Evolutionary conservation across 2,113 vertebrate species (phyloP).

Genomic region (Nothobranchius furzeri): DNA sequence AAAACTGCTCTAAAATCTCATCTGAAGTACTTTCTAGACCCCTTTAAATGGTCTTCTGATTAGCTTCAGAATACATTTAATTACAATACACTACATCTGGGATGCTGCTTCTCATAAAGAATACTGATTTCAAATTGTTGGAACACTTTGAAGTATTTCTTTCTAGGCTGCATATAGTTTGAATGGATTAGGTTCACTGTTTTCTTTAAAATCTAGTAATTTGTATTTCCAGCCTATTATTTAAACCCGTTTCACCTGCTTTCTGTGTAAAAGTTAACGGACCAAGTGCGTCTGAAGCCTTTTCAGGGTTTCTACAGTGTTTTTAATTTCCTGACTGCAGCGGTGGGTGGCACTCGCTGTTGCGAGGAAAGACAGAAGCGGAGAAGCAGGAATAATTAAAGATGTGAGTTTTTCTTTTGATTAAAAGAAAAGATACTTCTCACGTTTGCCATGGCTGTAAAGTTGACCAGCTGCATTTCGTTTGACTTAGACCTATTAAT

Average conservation of each 20-base stretch:
- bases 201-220: neutral
- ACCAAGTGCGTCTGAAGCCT: slow-evolving; percentile 23
- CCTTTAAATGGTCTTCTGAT: slow-evolving; percentile 13
- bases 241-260: slow-evolving; percentile 19
- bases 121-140: slow-evolving; percentile 14
- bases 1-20: slow-evolving; percentile 13
- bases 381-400: neutral
- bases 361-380: slow-evolving; percentile 6
- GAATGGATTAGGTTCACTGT: slow-evolving; percentile 15
- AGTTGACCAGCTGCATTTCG: slow-evolving; percentile 17
- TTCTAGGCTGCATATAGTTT: slow-evolving; percentile 11
- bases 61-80: slow-evolving; percentile 4
- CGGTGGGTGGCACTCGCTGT: slow-evolving; percentile 19
- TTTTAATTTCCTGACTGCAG: slow-evolving; percentile 29
- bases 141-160: slow-evolving; percentile 24
- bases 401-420: slow-evolving; percentile 40
- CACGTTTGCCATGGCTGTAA: slow-evolving; percentile 4
- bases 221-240: slow-evolving; percentile 18
- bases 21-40: slow-evolving; percentile 37
- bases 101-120: slow-evolving; percentile 28
- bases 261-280: slow-evolving; percentile 37
- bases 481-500: slow-evolving; percentile 13
- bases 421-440: slow-evolving; percentile 9
- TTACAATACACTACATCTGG: neutral
- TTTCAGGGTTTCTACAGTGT: slow-evolving; percentile 8